A percentile compares a stretch with the other conserved stretches of the same genome.
Evolutionary conservation across 2,888 invertebrate species (phyloP).

Genomic region (Synergus umbraculus): DNA sequence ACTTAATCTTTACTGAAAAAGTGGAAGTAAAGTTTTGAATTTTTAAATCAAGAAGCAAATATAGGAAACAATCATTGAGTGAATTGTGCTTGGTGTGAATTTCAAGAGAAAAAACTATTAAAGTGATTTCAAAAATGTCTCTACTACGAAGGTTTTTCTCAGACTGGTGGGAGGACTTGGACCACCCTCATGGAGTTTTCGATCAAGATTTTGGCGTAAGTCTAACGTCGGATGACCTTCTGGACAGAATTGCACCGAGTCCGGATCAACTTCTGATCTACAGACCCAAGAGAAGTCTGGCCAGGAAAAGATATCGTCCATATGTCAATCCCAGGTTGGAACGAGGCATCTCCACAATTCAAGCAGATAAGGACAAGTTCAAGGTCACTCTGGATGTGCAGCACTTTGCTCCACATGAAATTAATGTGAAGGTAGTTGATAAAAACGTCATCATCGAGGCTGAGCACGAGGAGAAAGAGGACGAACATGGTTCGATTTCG

Average conservation of each 20-base stretch:
- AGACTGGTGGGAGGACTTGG: constrained; percentile 91
- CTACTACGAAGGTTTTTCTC: constrained; percentile 89
- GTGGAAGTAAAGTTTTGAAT: not conserved
- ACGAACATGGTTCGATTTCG: constrained; percentile 79
- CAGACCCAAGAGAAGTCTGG: not conserved
- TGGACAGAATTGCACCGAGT: constrained; percentile 16
- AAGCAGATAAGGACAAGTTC: constrained; percentile 83
- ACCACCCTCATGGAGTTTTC: constrained; percentile 85
- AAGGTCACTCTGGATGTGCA: constrained; percentile 87
- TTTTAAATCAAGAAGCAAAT: not conserved
- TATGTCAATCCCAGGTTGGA: not conserved
- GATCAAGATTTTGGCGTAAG: constrained; percentile 91
- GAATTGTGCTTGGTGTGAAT: not conserved
- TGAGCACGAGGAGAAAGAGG: constrained; percentile 89
- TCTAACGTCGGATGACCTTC: constrained; percentile 80
- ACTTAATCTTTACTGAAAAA: not conserved
- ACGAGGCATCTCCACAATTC: constrained; percentile 79
- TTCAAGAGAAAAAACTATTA: not conserved
- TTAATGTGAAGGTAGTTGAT: constrained; percentile 80
- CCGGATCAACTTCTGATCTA: not conserved
- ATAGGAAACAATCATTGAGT: not conserved
- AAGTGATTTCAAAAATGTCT: constrained; percentile 81
- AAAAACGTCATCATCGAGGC: constrained; percentile 81
- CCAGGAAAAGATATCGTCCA: constrained; percentile 11
- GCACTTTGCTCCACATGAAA: constrained; percentile 87